These are phyloP conservation scores for Spodoptera picta DNA, from an alignment of 2,888 invertebrate genomes.

Conservation along the genomic window DNA sequence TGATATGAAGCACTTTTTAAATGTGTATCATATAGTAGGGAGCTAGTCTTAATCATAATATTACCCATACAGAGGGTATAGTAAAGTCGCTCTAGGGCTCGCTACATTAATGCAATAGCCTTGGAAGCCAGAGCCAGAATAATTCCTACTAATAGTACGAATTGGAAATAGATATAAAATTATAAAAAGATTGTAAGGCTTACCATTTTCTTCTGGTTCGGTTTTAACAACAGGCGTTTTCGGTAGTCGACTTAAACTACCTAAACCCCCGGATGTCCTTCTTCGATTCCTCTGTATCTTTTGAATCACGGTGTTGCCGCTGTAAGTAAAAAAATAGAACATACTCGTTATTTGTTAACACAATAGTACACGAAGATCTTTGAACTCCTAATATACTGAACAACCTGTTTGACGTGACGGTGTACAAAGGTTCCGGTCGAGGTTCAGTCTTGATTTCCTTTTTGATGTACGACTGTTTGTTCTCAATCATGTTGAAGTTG, in stretches of 20 bases:
- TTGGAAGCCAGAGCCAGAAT: too few species aligned
- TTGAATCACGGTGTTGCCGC: conserved; percentile 79
- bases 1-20: too few species aligned
- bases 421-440: conserved; percentile 75
- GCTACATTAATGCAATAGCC: too few species aligned
- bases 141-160: too few species aligned
- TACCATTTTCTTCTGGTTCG: conserved; percentile 67
- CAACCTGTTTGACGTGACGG: conserved; percentile 80
- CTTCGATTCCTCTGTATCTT: conserved; percentile 75
- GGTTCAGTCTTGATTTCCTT: conserved; percentile 74
- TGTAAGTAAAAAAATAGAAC: conserved; percentile 45
- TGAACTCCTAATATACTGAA: conserved; percentile 34
- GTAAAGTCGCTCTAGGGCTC: too few species aligned
- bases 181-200: conserved; percentile 28
- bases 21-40: too few species aligned
- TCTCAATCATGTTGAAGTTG: conserved; percentile 75
- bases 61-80: too few species aligned
- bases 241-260: conserved; percentile 75
- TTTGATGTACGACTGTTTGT: conserved; percentile 71
- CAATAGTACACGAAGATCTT: not conserved
- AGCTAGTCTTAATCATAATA: too few species aligned
- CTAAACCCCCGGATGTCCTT: conserved; percentile 70
- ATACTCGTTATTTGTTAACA: conserved; percentile 8
- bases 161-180: too few species aligned
- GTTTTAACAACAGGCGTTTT: conserved; percentile 66